Evolutionary conservation across 1,140 invertebrate species (phyloP).

Genomic region (Eupeodes corollae): DNA sequence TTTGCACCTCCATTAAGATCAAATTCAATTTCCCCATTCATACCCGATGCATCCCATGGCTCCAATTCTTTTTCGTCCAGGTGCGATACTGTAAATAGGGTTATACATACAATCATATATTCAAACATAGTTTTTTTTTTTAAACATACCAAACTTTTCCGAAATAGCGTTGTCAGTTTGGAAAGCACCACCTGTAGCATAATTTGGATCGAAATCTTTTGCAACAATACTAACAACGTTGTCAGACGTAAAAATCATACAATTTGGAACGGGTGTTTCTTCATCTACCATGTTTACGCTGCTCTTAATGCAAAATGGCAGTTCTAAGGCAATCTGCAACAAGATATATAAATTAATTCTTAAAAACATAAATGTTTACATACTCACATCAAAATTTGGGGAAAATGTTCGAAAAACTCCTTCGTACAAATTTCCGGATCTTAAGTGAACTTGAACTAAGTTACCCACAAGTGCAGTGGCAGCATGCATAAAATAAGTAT

Average conservation of each 20-base stretch:
- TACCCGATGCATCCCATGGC: conserved; percentile 69
- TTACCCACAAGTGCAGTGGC: conserved; percentile 72
- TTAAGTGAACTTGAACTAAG: conserved; percentile 66
- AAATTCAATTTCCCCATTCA: conserved; percentile 49
- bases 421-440: conserved; percentile 70
- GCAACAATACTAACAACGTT: conserved; percentile 71
- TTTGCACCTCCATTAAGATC: conserved; percentile 62
- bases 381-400: conserved; percentile 55
- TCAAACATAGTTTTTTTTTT: neutral
- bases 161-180: conserved; percentile 70
- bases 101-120: no score
- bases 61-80: conserved; percentile 69
- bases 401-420: conserved; percentile 81
- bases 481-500: conserved; percentile 77
- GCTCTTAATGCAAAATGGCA: conserved; percentile 64
- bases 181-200: conserved; percentile 72
- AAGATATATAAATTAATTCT: neutral
- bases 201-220: conserved; percentile 75
- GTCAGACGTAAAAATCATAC: conserved; percentile 71
- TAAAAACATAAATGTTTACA: neutral
- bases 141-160: conserved; percentile 43
- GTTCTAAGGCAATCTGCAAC: conserved; percentile 61
- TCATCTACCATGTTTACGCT: conserved; percentile 42
- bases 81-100: conserved; percentile 34
- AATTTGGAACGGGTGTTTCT: conserved; percentile 55